Base-by-base conservation (phyloP, 1,140 invertebrate species). In the Papilio glaucus region DNA sequence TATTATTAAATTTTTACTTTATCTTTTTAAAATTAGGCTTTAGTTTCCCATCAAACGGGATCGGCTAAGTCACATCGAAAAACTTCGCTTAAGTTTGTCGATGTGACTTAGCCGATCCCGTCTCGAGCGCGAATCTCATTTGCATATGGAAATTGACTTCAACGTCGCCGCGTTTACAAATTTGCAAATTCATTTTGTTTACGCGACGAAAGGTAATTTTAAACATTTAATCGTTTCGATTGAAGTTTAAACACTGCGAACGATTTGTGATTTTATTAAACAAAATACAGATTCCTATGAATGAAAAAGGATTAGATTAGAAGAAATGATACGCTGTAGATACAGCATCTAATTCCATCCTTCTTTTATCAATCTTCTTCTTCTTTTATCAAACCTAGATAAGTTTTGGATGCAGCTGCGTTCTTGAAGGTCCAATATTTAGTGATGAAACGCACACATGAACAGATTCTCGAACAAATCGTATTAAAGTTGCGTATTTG, bases 81-180 rank as follows among this genome's bases (percentile, higher is more conserved):
- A 53, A 15, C 21, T 53, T 53, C 3, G 24, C 18, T 18, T 13
- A 45, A 45, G 42, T 41, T 41, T 13, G 29, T 33, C 6, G 29
- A 33, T 33, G 39, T 18, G 15, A 45, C 49, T 53, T 53, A 53
- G 21, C 21, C 45, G 29, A 21, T 8, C 18, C 18, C 8, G 49
- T 53, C 21, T 53, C 49, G 49, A 53, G 49, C 21, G 18, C 49
- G 18, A 7, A 53, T 53, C 49, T 53, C 49, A 53, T 53, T 53
- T 53, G 49, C 18, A 53, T 53, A 53, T 24, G 49, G 21, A 53
- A 53, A 53, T 53, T 53, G 49, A 10, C 49, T 18, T 53, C 49
- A 24, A 12, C 49, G 10, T 10, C 49, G 49, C 49, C 45, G 18
- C 45, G 45, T 53, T 53, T 53, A 24, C 21, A 33, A 33, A 33